A percentile compares a stretch with the other conserved stretches of the same genome.
Evolutionary conservation across 2,888 invertebrate species (phyloP).

Genomic region (Protonemura montana): DNA sequence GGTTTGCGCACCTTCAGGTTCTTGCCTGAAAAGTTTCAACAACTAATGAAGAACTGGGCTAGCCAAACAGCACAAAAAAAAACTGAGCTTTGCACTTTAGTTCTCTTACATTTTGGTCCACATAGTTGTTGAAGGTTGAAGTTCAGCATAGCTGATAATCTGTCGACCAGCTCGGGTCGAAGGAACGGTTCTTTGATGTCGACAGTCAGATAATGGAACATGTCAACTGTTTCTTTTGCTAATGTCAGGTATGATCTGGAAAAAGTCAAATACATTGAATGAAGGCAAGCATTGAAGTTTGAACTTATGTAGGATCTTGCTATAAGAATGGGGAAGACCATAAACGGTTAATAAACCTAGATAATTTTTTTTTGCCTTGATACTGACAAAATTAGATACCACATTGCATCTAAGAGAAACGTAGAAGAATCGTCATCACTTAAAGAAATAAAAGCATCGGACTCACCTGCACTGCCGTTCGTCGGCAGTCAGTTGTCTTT

Average conservation of each 20-base stretch:
- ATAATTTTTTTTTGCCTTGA: no score
- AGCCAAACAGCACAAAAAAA: not conserved
- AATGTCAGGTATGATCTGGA: slow-evolving; percentile 84
- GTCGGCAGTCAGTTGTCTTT: slow-evolving; percentile 82
- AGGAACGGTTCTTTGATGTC: slow-evolving; percentile 96
- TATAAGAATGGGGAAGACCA: no score
- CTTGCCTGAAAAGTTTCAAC: slow-evolving; percentile 53
- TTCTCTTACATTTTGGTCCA: slow-evolving; percentile 92
- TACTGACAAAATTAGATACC: no score
- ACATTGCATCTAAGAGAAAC: no score
- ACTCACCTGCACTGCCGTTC: slow-evolving; percentile 78
- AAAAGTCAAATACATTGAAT: no score
- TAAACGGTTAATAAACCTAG: no score
- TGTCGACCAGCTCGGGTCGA: slow-evolving; percentile 89
- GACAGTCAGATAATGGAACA: slow-evolving; percentile 95
- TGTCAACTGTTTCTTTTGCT: slow-evolving; percentile 95
- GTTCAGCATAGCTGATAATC: slow-evolving; percentile 97
- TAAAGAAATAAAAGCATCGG: not conserved
- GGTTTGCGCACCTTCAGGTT: slow-evolving; percentile 81
- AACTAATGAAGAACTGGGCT: not conserved
- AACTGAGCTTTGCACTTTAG: not conserved
- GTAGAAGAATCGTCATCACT: not conserved
- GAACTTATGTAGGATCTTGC: no score
- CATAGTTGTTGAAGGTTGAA: slow-evolving; percentile 96
- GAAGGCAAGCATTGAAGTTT: no score